Conservation (phyloP, 64 coral and sea anemone genomes). For the Acropora tenuis region DNA sequence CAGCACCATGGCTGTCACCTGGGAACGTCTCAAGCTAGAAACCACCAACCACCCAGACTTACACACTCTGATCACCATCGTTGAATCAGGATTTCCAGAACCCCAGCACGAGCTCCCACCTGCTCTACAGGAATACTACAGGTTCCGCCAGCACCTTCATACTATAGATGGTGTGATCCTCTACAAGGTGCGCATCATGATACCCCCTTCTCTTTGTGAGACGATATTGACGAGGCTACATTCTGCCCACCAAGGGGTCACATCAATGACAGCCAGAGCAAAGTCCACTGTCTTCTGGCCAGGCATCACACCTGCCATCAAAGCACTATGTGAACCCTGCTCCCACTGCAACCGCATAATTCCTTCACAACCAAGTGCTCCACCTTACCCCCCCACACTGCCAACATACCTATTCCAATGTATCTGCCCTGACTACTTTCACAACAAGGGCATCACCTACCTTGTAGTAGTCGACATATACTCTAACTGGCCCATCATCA, state of each 20-base stretch:
- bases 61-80: background rate
- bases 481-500: constrained; percentile 58
- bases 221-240: background rate
- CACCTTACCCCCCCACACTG: background rate
- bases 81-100: constrained; percentile 33
- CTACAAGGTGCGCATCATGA: constrained; percentile 12
- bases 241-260: constrained; percentile 60
- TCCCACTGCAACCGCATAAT: background rate
- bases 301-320: constrained; percentile 36
- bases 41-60: constrained; percentile 18
- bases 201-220: background rate
- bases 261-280: background rate
- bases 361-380: constrained; percentile 54
- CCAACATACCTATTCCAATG: constrained; percentile 40
- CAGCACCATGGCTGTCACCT: constrained; percentile 13
- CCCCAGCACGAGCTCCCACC: constrained; percentile 38
- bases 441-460: constrained; percentile 48
- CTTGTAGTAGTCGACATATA: constrained; percentile 45
- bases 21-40: background rate
- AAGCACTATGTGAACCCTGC: background rate
- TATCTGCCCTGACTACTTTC: constrained; percentile 47
- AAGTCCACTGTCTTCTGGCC: constrained; percentile 49
- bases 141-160: constrained; percentile 42
- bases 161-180: constrained; percentile 45
- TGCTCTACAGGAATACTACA: constrained; percentile 38